These are phyloP conservation scores for Pelodiscus sinensis DNA, from an alignment of 2,113 vertebrate genomes.

Conservation along the genomic window DNA sequence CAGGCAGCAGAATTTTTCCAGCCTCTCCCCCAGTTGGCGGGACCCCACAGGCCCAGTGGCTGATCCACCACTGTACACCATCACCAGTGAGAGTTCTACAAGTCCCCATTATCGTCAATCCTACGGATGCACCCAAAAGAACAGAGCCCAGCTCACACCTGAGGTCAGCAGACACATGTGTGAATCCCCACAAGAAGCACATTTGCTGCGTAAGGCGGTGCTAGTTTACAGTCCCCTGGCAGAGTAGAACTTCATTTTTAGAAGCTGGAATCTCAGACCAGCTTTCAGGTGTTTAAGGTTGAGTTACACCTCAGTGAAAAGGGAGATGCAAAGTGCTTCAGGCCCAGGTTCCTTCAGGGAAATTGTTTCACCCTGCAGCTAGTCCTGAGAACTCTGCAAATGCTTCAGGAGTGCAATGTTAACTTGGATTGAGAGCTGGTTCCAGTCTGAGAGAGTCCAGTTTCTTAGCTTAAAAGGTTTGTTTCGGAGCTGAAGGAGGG, in stretches of 20 bases:
- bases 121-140: neutral
- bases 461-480: slow-evolving; percentile 24
- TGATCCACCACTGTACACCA: neutral
- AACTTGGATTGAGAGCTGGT: slow-evolving; percentile 5
- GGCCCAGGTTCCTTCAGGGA: neutral
- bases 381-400: neutral
- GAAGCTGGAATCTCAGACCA: neutral
- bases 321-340: neutral
- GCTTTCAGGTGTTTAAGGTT: neutral
- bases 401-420: neutral
- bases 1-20: neutral
- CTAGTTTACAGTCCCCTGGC: neutral
- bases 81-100: neutral
- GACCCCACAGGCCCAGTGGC: neutral
- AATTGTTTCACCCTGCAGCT: neutral
- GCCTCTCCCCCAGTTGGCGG: neutral
- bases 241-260: neutral
- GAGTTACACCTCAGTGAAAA: neutral
- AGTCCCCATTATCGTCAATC: neutral
- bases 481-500: slow-evolving; percentile 40
- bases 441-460: neutral
- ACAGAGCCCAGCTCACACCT: slow-evolving; percentile 7
- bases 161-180: neutral
- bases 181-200: neutral
- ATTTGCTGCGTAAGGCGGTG: neutral